phyloP scores from a whole-genome alignment of 2,888 invertebrate species.

The Eurois occulta region DNA sequence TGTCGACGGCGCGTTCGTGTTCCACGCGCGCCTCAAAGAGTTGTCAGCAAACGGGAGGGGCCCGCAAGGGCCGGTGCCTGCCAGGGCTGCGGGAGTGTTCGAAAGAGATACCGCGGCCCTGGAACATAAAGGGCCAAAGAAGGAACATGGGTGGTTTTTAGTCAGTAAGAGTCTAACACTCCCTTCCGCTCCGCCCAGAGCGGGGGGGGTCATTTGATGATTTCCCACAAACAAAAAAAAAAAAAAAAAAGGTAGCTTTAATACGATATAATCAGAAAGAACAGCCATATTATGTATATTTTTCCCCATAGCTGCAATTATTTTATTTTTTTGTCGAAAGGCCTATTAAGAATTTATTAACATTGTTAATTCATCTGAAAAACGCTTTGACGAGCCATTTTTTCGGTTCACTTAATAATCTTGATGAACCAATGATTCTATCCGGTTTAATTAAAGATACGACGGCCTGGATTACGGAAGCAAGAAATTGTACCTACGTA shows the following conservation, averaged over 20 bases:
- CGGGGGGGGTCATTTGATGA: too few relatives aligned
- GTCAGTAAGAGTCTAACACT: too few relatives aligned
- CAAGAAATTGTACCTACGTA: background rate
- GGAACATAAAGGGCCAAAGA: too few relatives aligned
- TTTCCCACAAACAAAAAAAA: too few relatives aligned
- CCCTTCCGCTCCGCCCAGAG: too few relatives aligned
- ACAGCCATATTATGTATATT: background rate
- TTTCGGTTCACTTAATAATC: slow-evolving; percentile 37
- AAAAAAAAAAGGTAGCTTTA: background rate
- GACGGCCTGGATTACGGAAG: background rate
- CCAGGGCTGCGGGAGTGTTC: too few relatives aligned
- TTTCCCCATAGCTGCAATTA: background rate
- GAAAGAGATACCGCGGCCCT: too few relatives aligned
- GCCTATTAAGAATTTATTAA: background rate
- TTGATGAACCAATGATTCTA: slow-evolving; percentile 10
- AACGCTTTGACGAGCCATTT: slow-evolving; percentile 8
- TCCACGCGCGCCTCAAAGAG: too few relatives aligned
- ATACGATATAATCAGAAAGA: background rate
- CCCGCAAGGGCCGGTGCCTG: too few relatives aligned
- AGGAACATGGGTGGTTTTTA: too few relatives aligned
- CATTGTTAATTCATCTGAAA: slow-evolving; percentile 19
- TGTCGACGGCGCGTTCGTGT: too few relatives aligned
- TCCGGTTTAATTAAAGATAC: slow-evolving; percentile 27
- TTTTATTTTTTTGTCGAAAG: background rate
- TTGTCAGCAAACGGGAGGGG: too few relatives aligned